Evolutionary conservation across 2,797 vertebrate genomes (phyloP), one percentile per base, ranked within the genome.

Genomic region (Phoeniculus purpureus): DNA sequence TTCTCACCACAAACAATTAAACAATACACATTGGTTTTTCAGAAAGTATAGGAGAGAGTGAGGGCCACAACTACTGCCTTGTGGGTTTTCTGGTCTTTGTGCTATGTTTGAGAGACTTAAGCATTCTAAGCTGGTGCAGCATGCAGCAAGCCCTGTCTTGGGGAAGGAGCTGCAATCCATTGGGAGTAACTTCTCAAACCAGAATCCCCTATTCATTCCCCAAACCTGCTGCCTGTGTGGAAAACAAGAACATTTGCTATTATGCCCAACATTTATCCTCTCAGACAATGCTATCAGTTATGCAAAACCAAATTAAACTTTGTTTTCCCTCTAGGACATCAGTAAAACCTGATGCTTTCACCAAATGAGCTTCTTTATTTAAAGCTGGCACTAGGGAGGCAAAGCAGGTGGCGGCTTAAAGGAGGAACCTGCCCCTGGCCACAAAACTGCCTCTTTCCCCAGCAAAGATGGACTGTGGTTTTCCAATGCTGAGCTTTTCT

Each of bases 171-270:
- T 85, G 82, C 21, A 87, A 68, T 21, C 6, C 50, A 50, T 40
- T 21, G 37, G 48, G 23, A 56, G 9, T 60, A 90, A 75, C 80
- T 66, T 62, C 66, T 91, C 5, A 5, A 72, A 82, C 59, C 94
- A 72, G 55, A 62, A 77, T 81, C 71, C 67, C 32, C 31, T 85
- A 22, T 78, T 91, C n/a, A 62, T 72, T 91, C 82, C 56, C 2
- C 0, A 87, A 85, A 87, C 51, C 55, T 83, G 31, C 79, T 72
- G 80, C 51, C 70, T 62, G 31, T 55, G 12, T 12, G 22, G 60
- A 59, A 77, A 92, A 81, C 59, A 77, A 59, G 80, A 92, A 81
- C 59, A 77, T 84, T 86, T 84, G 25, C 48, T 85, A 50, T 81
- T 79, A 81, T 52, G 50, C 31, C 45, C 85, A 79, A 72, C 80